These are phyloP conservation scores for Tenthredo amoena DNA, from an alignment of 2,888 invertebrate genomes.

Conservation along the genomic window DNA sequence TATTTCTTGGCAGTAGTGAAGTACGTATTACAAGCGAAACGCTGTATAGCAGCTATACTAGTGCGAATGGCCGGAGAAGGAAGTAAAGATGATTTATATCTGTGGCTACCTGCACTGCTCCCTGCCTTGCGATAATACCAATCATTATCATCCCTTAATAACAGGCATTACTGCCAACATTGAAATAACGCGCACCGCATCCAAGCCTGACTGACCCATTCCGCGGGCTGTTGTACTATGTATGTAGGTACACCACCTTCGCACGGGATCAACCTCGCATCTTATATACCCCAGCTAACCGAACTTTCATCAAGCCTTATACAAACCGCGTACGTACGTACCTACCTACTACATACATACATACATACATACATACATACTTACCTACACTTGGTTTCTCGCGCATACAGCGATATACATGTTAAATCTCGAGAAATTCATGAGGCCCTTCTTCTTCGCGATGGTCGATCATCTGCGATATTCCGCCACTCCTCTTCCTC, in stretches of 20 bases:
- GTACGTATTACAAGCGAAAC: not conserved
- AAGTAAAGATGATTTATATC: conserved; percentile 78
- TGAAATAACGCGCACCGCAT: conserved; percentile 75
- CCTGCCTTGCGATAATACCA: conserved; percentile 78
- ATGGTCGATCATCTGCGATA: not conserved
- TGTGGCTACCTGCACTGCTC: conserved; percentile 77
- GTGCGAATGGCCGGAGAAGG: conserved; percentile 69
- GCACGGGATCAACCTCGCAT: conserved; percentile 35
- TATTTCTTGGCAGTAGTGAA: conserved; percentile 61
- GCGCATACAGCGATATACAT: not conserved
- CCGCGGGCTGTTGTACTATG: conserved; percentile 52
- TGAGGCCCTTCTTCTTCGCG: conserved; percentile 1
- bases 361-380: not conserved
- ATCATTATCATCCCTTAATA: conserved; percentile 79
- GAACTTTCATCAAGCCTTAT: conserved; percentile 41
- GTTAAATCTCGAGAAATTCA: conserved; percentile 20
- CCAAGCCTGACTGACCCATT: conserved; percentile 54
- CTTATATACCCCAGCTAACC: conserved; percentile 32
- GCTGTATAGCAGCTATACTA: conserved; percentile 63
- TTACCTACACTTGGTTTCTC: not conserved
- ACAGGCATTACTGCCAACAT: conserved; percentile 79
- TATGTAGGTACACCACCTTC: conserved; percentile 37
- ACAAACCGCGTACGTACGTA: not conserved
- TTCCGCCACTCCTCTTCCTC: not conserved
- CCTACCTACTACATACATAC: not conserved